Evolutionary conservation across 2,888 invertebrate genomes (phyloP).

Genomic region (Scrobipalpa costella): DNA sequence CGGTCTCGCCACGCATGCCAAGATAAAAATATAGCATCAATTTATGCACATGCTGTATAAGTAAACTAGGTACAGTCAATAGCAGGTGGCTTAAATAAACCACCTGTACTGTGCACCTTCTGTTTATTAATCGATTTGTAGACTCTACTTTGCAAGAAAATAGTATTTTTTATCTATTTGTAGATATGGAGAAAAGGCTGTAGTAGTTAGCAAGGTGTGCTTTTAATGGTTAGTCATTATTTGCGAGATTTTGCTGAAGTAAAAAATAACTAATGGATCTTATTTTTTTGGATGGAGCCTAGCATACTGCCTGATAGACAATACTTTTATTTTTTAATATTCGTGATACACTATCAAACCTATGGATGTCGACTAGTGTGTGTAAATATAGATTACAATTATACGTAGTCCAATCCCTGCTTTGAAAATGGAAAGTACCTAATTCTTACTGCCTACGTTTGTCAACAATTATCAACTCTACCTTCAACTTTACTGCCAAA

Average conservation of each 20-base stretch:
- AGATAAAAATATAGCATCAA: background rate
- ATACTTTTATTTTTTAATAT: no score
- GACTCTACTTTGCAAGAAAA: background rate
- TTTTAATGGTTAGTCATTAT: background rate
- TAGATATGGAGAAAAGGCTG: background rate
- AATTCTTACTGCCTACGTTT: background rate
- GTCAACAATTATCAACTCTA: background rate
- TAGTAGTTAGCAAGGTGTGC: background rate
- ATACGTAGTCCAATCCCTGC: background rate
- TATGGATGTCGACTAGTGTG: no score
- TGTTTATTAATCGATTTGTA: constrained; percentile 15
- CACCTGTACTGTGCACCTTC: constrained; percentile 16
- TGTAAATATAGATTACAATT: background rate
- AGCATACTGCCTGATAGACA: no score
- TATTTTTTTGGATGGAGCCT: no score
- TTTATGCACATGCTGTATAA: background rate
- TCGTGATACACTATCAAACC: no score
- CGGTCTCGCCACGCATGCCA: no score
- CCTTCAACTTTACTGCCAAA: background rate
- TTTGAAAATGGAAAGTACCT: background rate
- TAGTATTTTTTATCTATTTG: constrained; percentile 1
- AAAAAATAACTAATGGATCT: no score
- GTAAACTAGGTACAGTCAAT: constrained; percentile 6
- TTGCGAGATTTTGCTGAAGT: background rate
- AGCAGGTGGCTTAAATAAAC: constrained; percentile 8